A percentile compares a stretch with the other conserved stretches of the same genome.
Evolutionary conservation across 2,888 invertebrate genomes (phyloP).

Genomic region (Adela reaumurella): DNA sequence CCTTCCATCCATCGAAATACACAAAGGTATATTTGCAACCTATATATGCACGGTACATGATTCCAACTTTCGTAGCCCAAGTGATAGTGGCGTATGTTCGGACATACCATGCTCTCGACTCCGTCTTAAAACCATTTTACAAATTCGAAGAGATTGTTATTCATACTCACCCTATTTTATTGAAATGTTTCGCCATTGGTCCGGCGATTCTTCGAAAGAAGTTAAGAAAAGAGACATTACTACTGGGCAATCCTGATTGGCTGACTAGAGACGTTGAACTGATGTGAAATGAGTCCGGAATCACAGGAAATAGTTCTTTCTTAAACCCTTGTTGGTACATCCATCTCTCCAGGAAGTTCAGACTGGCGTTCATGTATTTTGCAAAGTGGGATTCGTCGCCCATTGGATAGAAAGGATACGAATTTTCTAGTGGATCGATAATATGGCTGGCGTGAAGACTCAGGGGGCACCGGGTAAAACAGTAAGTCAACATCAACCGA

Average conservation of each 20-base stretch:
- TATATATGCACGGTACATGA: too few species aligned
- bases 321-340: slow-evolving; percentile 48
- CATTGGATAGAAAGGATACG: slow-evolving; percentile 38
- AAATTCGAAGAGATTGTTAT: too few species aligned
- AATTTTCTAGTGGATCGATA: slow-evolving; percentile 23
- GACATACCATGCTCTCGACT: too few species aligned
- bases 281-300: slow-evolving; percentile 41
- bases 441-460: slow-evolving; percentile 29
- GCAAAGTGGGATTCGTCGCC: slow-evolving; percentile 20
- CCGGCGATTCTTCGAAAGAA: slow-evolving; percentile 40
- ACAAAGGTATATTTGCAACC: too few species aligned
- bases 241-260: slow-evolving; percentile 23
- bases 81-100: too few species aligned
- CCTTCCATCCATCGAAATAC: too few species aligned
- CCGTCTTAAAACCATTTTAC: too few species aligned
- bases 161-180: slow-evolving; percentile 33
- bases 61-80: too few species aligned
- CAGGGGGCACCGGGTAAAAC: slow-evolving; percentile 34
- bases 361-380: slow-evolving; percentile 29
- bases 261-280: slow-evolving; percentile 28
- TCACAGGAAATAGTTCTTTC: slow-evolving; percentile 38
- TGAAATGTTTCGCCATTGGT: slow-evolving; percentile 38
- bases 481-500: slow-evolving; percentile 17
- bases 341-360: slow-evolving; percentile 40
- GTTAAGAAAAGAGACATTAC: slow-evolving; percentile 37